A percentile compares a stretch with the other conserved stretches of the same genome.
Evolutionary conservation across 2,113 vertebrate genomes (phyloP).

Genomic region (Saccopteryx bilineata): DNA sequence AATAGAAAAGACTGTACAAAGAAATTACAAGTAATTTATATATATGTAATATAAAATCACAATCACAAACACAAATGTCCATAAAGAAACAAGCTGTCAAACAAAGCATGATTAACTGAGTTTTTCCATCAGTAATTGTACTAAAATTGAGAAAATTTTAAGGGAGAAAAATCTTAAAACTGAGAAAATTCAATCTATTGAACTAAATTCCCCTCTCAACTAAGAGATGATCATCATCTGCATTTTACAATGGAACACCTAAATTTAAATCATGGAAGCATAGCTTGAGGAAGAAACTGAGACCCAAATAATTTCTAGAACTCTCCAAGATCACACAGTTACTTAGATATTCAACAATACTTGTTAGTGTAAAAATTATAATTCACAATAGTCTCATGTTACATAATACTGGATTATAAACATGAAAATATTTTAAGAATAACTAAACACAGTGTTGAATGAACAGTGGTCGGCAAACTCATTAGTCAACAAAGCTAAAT

Average conservation of each 20-base stretch:
- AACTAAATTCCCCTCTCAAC: constrained; percentile 18
- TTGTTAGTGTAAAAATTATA: constrained; percentile 31
- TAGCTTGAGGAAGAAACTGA: constrained; percentile 40
- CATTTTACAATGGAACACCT: not conserved
- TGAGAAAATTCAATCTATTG: not conserved
- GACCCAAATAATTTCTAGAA: not conserved
- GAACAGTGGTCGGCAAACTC: too few relatives aligned
- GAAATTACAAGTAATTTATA: not conserved
- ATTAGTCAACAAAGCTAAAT: too few relatives aligned
- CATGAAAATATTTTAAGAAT: constrained; percentile 37
- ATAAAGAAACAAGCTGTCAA: constrained; percentile 26
- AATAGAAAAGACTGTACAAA: not conserved
- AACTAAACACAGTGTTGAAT: not conserved
- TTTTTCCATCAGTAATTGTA: not conserved
- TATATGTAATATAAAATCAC: constrained; percentile 40
- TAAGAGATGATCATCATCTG: constrained; percentile 25
- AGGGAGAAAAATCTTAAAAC: constrained; percentile 23
- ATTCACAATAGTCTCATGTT: constrained; percentile 3
- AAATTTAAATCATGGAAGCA: constrained; percentile 31
- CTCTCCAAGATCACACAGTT: not conserved
- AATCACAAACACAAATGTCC: constrained; percentile 16
- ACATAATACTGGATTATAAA: constrained; percentile 36
- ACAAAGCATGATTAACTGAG: not conserved
- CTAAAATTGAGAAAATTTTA: constrained; percentile 34
- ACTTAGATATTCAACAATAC: constrained; percentile 7